Percentiles rank a stretch among this genome's conserved stretches.
These are phyloP conservation scores for rabbit (Oryctolagus cuniculus) DNA, from an alignment of 2,113 vertebrate genomes.

Conservation along the genomic window mOryCun1.1 NC_091432.1:188698501-188699000, in stretches of 20 bases:
- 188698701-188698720: not conserved
- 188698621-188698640: conserved; percentile 9
- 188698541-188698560: not conserved
- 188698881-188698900: not conserved
- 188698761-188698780: not conserved
- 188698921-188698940: not conserved
- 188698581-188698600: not conserved
- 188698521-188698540: not conserved
- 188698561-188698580: not conserved
- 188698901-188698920: not conserved
- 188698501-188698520: not conserved
- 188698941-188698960: not conserved
- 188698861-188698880: not conserved
- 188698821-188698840: not conserved
- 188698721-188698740: not conserved
- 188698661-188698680: not conserved
- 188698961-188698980: not conserved
- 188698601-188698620: not conserved
- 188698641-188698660: not conserved
- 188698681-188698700: not conserved
- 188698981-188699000: not conserved
- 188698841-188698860: conserved; percentile 41
- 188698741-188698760: not conserved
- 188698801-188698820: not conserved
- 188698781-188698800: not conserved